phyloP scores from a whole-genome alignment of 2,888 invertebrate genomes.

The Tridacna crocea region DNA sequence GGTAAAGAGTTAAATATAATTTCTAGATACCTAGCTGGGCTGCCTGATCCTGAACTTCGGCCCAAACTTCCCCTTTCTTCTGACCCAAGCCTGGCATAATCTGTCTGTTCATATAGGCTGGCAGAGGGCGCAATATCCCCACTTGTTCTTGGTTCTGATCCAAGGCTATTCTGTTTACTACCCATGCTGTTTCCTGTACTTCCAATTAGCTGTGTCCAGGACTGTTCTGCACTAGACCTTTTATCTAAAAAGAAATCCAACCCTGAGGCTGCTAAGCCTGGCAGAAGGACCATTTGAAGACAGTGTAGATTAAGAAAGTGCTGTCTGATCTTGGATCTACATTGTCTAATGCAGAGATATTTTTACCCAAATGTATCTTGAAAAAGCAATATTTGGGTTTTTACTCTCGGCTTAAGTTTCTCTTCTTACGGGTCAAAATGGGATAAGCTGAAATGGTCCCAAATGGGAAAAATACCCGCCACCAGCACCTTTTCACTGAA shows the following conservation, averaged over 20 bases:
- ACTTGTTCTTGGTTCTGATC: constrained; percentile 30
- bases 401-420: no score
- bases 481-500: no score
- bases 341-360: no score
- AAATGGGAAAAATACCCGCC: no score
- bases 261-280: no score
- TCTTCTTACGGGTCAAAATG: no score
- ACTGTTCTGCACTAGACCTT: constrained; percentile 23
- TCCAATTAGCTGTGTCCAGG: constrained; percentile 39
- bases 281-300: no score
- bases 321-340: no score
- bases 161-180: constrained; percentile 52
- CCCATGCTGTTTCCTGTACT: constrained; percentile 53
- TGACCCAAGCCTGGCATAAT: constrained; percentile 16
- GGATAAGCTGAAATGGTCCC: no score
- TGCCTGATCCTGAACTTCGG: constrained; percentile 55
- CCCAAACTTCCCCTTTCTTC: constrained; percentile 40
- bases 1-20: neutral
- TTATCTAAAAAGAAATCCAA: neutral
- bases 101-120: neutral
- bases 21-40: constrained; percentile 42
- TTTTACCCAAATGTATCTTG: no score
- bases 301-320: no score
- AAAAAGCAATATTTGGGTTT: no score
- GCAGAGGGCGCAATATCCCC: neutral